A percentile compares a stretch with the other conserved stretches of the same genome.
These are phyloP conservation scores for Anarsia innoxiella DNA, from an alignment of 2,888 invertebrate genomes.

Conservation along the genomic window DNA sequence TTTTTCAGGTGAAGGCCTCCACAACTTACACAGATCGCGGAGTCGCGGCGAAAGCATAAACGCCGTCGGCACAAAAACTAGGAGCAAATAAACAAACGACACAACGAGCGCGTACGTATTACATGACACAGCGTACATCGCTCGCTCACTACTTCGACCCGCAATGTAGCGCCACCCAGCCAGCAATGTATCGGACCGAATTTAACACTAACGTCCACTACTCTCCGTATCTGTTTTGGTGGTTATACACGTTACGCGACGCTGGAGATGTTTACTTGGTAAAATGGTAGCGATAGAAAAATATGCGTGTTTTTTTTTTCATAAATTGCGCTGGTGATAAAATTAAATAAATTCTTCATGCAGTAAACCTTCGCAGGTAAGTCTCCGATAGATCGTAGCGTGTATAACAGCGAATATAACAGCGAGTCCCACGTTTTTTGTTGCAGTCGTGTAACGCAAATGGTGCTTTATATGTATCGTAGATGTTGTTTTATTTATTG, in stretches of 20 bases:
- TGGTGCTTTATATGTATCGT: constrained; percentile 53
- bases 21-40: constrained; percentile 83
- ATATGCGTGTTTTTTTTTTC: no score
- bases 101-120: constrained; percentile 14
- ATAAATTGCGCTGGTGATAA: no score
- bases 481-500: constrained; percentile 26
- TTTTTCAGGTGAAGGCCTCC: constrained; percentile 77
- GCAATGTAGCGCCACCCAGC: no score
- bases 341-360: no score
- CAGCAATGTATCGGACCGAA: constrained; percentile 50
- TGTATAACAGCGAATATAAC: no score
- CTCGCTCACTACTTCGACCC: constrained; percentile 25
- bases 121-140: constrained; percentile 21
- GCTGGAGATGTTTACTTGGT: no score
- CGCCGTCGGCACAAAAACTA: constrained; percentile 77
- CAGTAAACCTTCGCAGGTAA: no score
- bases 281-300: no score
- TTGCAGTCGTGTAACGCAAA: constrained; percentile 56
- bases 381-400: no score
- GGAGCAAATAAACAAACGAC: constrained; percentile 54
- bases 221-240: constrained; percentile 11
- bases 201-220: constrained; percentile 50
- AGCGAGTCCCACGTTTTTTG: constrained; percentile 34
- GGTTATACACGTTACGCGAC: constrained; percentile 1
- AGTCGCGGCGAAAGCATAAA: constrained; percentile 89